Conservation (phyloP, 2,888 invertebrate species). For the Carpatolechia fugitivella region DNA sequence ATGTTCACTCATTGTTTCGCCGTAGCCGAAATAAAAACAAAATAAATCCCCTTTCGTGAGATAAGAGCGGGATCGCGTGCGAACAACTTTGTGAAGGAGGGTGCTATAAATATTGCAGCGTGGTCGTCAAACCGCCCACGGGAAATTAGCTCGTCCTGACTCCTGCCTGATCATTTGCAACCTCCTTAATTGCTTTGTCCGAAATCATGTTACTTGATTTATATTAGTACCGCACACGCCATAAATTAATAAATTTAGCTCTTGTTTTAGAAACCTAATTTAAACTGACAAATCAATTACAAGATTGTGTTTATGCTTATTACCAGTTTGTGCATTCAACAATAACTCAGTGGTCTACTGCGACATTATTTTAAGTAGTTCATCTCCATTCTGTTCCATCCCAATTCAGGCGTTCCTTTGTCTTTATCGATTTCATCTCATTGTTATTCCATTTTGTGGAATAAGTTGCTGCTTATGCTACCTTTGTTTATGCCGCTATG, state of each 20-base stretch:
- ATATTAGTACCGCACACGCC: not conserved
- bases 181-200: slow-evolving; percentile 27
- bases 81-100: slow-evolving; percentile 31
- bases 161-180: slow-evolving; percentile 27
- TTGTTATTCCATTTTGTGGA: slow-evolving; percentile 13
- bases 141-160: slow-evolving; percentile 43
- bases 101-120: slow-evolving; percentile 47
- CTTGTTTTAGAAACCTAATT: not conserved
- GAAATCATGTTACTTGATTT: not conserved
- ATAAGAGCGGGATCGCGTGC: slow-evolving; percentile 46
- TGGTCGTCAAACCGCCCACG: slow-evolving; percentile 47
- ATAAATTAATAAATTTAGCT: not conserved
- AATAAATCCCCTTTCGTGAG: slow-evolving; percentile 21
- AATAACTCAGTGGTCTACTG: not conserved
- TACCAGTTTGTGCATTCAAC: not conserved
- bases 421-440: slow-evolving; percentile 14
- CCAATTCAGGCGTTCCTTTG: slow-evolving; percentile 5
- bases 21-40: slow-evolving; percentile 1
- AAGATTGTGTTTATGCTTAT: not conserved
- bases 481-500: slow-evolving; percentile 29
- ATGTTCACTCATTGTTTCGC: slow-evolving; percentile 9
- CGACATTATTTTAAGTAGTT: not conserved
- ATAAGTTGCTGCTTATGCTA: slow-evolving; percentile 14
- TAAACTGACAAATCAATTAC: too few relatives aligned
- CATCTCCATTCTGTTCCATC: not conserved